Evolutionary conservation across 1,140 invertebrate species (phyloP), one percentile per base, ranked within the genome.

Genomic region (Nymphalis io): DNA sequence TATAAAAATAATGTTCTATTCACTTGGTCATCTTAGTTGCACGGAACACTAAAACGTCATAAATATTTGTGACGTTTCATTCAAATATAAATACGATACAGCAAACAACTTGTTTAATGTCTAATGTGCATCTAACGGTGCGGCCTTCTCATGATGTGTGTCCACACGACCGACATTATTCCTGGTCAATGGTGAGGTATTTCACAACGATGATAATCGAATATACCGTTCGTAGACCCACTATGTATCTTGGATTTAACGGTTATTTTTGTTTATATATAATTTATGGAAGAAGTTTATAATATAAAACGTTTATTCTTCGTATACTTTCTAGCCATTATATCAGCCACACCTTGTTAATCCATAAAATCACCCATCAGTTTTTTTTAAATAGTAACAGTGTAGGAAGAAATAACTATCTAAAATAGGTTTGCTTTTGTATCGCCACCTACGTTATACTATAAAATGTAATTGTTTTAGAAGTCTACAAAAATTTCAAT

Each of bases 221-320:
- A 67, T 48, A 72, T 72, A 72, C 70, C 70, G 70, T 72, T 72
- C 69, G 59, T 67, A 62, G 44, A 57, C 42, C 33, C 46, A 64
- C 65, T 60, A 57, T 40, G 60, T 62, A 69, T 69, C 65, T 53
- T 51, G 38, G 48, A 64, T 48, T 60, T 65, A 70, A 70, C 68
- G 61, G 68, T 70, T 10, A 44, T 65, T 65, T 70, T 70, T 53
- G 62, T 70, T 60, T 60, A 60, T 38, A 64, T 38, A 70, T 70
- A 70, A 70, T 65, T 70, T 64, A 70, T 70, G 44, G 42, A 51
- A 23, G 51, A 55, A 15, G 51, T 67, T 59, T 59, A 67, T 67
- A 67, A 67, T 51, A 60, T 67, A 18, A 59, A 58, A 44, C 44
- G 66, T 33, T 38, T 70, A 60, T 58, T 8, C 44, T 44, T 64